Conservation (phyloP, 2,888 invertebrate genomes). For the Brachycybe producta region DNA sequence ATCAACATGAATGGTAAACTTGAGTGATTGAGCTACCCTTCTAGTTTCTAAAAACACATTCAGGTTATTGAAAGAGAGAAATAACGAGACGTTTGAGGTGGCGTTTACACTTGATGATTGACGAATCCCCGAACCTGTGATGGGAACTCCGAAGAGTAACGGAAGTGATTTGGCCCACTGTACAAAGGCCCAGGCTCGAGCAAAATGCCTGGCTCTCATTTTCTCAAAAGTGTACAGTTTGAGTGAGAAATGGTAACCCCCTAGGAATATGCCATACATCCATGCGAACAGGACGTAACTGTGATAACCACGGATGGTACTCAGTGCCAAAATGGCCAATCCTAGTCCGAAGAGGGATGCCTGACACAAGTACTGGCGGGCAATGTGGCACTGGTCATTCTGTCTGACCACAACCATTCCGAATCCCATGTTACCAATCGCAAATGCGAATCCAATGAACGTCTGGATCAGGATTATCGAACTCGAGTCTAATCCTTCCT, state of each 20-base stretch:
- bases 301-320: conserved; percentile 51
- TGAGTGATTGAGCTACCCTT: no score
- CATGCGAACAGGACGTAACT: conserved; percentile 44
- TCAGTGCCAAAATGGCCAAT: conserved; percentile 59
- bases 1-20: no score
- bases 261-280: conserved; percentile 59
- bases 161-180: conserved; percentile 77
- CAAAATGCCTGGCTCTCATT: conserved; percentile 70
- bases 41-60: no score
- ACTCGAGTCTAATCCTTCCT: conserved; percentile 22
- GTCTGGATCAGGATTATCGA: conserved; percentile 29
- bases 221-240: conserved; percentile 83
- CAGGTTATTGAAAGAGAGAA: no score
- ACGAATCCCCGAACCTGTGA: conserved; percentile 61
- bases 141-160: conserved; percentile 67
- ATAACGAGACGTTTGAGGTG: no score
- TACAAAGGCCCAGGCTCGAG: conserved; percentile 77
- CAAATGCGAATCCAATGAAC: conserved; percentile 64
- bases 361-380: conserved; percentile 64
- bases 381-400: conserved; percentile 69
- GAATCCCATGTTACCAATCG: conserved; percentile 64
- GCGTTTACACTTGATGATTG: no score
- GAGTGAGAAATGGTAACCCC: conserved; percentile 73
- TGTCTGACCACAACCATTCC: conserved; percentile 70
- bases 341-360: conserved; percentile 67